Evolutionary conservation across 2,797 vertebrate genomes (phyloP).

Genomic region (Sebastes glaucus): DNA sequence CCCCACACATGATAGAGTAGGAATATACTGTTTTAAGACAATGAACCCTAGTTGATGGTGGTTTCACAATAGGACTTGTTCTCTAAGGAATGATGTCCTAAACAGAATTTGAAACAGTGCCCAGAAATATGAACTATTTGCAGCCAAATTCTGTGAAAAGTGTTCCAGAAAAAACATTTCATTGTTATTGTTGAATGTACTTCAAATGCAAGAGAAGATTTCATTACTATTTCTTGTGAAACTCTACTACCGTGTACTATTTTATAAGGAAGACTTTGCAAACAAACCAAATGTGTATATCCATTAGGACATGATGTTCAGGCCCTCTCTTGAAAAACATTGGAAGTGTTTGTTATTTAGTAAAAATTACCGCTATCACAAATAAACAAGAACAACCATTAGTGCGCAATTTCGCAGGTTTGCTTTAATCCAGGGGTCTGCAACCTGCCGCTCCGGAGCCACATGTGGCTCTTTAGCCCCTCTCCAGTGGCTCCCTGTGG

Average conservation of each 20-base stretch:
- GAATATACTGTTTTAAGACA: not conserved
- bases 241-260: constrained; percentile 14
- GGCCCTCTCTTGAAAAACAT: not conserved
- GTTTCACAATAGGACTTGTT: constrained; percentile 45
- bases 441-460: no score
- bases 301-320: not conserved
- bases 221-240: constrained; percentile 15
- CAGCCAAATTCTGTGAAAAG: constrained; percentile 45
- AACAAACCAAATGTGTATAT: not conserved
- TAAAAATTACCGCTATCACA: not conserved
- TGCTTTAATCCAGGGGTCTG: not conserved
- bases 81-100: constrained; percentile 19
- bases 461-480: no score
- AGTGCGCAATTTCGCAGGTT: not conserved
- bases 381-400: not conserved
- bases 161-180: constrained; percentile 26
- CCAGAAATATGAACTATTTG: not conserved
- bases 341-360: no score
- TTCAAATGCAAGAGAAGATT: constrained; percentile 11
- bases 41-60: not conserved
- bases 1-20: not conserved
- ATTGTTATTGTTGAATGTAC: constrained; percentile 17
- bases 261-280: not conserved
- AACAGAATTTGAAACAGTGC: constrained; percentile 19
- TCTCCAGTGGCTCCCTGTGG: no score